phyloP scores from a whole-genome alignment of 64 coral and sea anemone genomes.

The Stichodactyla mertensii region DNA sequence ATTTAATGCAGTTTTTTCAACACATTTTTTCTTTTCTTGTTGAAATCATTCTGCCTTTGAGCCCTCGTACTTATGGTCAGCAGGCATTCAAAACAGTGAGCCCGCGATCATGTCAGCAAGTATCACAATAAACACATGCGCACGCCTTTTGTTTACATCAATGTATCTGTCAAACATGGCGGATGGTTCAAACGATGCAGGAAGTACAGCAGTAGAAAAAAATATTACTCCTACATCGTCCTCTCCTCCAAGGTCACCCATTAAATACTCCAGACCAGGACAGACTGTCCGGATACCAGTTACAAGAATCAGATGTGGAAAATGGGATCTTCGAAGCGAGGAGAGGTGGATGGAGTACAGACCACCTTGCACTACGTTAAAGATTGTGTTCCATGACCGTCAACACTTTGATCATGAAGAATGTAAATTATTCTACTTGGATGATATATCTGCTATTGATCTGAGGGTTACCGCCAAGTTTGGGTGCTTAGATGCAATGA shows the following conservation, averaged over 20 bases:
- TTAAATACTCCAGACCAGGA: slow-evolving; percentile 28
- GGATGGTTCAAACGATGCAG: slow-evolving; percentile 4
- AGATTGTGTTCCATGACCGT: slow-evolving; percentile 55
- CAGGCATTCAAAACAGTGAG: neutral
- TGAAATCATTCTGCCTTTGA: slow-evolving; percentile 1
- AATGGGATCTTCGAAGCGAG: slow-evolving; percentile 56
- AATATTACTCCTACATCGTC: neutral
- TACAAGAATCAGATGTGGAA: slow-evolving; percentile 77
- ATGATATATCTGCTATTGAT: slow-evolving; percentile 78
- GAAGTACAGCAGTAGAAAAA: neutral
- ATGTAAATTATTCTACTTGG: slow-evolving; percentile 51
- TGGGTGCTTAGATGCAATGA: slow-evolving; percentile 84
- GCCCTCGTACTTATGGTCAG: neutral
- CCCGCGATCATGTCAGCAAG: slow-evolving; percentile 37
- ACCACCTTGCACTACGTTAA: slow-evolving; percentile 40
- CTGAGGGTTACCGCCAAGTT: slow-evolving; percentile 86
- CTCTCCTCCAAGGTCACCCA: slow-evolving; percentile 19
- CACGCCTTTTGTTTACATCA: slow-evolving; percentile 81
- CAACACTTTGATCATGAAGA: slow-evolving; percentile 54
- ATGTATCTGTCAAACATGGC: slow-evolving; percentile 45
- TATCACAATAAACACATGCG: slow-evolving; percentile 4
- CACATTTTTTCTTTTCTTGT: neutral
- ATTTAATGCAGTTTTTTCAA: neutral
- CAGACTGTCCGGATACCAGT: slow-evolving; percentile 58
- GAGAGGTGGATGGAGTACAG: slow-evolving; percentile 86